Evolutionary conservation across 2,113 vertebrate genomes (phyloP).

Genomic region (Nesoenas mayeri): DNA sequence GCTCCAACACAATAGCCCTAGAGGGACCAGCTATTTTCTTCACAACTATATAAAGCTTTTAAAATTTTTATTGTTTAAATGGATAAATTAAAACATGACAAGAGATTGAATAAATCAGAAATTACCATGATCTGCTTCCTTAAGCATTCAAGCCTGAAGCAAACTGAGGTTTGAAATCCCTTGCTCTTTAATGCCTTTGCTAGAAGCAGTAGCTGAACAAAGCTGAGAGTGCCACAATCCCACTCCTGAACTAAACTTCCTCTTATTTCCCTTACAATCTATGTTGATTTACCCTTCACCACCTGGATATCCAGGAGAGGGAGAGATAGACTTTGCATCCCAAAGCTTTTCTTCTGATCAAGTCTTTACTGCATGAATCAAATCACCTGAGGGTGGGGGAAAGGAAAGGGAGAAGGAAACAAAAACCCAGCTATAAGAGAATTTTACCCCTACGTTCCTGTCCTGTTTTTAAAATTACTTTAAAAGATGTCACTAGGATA

Average conservation of each 20-base stretch:
- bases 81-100: background rate
- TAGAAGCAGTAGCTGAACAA: background rate
- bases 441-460: background rate
- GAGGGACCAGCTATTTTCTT: background rate
- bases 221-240: background rate
- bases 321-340: background rate
- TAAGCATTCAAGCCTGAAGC: background rate
- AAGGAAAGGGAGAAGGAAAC: background rate
- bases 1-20: background rate
- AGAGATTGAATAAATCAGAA: background rate
- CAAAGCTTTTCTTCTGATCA: background rate
- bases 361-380: background rate
- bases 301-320: background rate
- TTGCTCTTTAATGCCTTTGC: background rate
- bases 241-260: background rate
- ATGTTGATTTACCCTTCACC: background rate
- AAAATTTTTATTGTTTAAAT: background rate
- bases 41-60: background rate
- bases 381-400: background rate
- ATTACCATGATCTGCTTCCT: background rate
- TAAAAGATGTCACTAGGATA: background rate
- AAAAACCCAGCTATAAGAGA: background rate
- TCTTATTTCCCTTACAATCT: background rate
- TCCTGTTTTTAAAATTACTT: background rate
- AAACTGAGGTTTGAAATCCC: background rate